Evolutionary conservation across 2,113 vertebrate species (phyloP), one percentile per base, ranked within the genome.

Genomic region (Brevimyrus niger): DNA sequence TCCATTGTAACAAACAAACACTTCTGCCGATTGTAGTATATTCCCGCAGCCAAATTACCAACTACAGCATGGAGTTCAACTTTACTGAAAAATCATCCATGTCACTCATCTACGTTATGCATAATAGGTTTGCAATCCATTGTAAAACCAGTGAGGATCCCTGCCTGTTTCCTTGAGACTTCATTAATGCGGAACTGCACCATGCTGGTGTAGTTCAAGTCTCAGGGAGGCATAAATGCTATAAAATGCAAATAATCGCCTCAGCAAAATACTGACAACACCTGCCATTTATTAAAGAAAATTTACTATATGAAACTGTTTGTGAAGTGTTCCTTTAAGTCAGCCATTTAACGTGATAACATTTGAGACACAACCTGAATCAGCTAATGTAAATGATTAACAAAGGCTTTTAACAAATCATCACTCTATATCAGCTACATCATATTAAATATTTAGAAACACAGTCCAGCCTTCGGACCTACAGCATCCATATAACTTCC

Each of bases 361-460:
- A 73, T 80, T 90, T 83, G 90, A 88, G 88, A 90, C 61, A 85
- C 82, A 88, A 86, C 61, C 87, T 87, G 84, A 90, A 86, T 51
- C 87, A 61, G 73, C 87, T 82, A 53, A 73, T 46, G 76, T 90
- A 88, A 90, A 90, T 90, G 89, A 88, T 90, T 90, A 88, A 90
- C 65, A 50, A 42, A 82, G 86, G 42, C 89, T 84, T 90, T 90
- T 90, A 92, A 92, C 91, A 90, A 90, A 90, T 90, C 89, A 86
- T 86, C 87, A 44, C 82, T 85, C 89, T 90, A 89, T 88, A 87
- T 90, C 89, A 65, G 87, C 89, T 91, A 50, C 88, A 88, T 88
- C 87, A 55, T 73, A 88, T 88, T 31, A 90, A 90, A 90, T 90
- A 90, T 90, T 90, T 86, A 90, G n/a, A 13, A 69, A 7, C 53